Conservation (phyloP, 2,113 vertebrate species). For the Dolichallabes microphthalmus region DNA sequence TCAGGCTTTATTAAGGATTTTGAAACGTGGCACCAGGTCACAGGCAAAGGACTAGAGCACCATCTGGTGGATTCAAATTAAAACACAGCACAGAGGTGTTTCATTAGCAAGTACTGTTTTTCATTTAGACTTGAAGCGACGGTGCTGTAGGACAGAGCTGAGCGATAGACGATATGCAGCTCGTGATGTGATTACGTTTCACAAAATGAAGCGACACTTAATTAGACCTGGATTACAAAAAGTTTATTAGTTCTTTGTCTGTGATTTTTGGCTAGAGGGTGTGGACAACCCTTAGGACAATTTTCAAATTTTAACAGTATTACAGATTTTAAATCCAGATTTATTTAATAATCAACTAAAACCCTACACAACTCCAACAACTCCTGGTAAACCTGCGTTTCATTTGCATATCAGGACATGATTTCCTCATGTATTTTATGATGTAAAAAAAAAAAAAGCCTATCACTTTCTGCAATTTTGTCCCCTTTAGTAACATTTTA, state of each 20-base stretch:
- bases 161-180: not conserved
- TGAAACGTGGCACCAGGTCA: not conserved
- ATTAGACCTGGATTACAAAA: not conserved
- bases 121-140: not conserved
- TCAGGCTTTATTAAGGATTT: not conserved
- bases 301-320: not conserved
- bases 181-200: not conserved
- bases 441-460: not conserved
- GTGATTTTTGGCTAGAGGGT: not conserved
- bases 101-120: not conserved
- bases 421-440: not conserved
- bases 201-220: not conserved
- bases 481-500: not conserved
- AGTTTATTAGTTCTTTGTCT: not conserved
- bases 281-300: not conserved
- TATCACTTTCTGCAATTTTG: not conserved
- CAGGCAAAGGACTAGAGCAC: constrained; percentile 1
- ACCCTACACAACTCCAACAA: not conserved
- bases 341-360: not conserved
- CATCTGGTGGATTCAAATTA: constrained; percentile 14
- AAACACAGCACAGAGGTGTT: not conserved
- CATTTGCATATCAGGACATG: not conserved
- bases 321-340: not conserved
- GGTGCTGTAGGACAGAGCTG: not conserved
- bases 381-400: not conserved